Conservation (phyloP, 2,888 invertebrate genomes). For the Hymenopus coronatus region DNA sequence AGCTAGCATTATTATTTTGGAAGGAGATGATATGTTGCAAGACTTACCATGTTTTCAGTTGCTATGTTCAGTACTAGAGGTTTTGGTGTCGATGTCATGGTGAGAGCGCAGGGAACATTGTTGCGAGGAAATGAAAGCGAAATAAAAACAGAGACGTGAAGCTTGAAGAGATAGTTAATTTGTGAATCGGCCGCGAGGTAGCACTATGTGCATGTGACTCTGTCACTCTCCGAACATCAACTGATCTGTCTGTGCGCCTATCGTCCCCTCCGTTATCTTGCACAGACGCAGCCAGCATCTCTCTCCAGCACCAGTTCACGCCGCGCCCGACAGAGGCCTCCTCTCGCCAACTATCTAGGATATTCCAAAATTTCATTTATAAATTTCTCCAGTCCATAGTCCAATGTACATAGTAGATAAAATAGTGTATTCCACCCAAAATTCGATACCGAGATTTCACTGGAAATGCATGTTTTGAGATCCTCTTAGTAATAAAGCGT, state of each 20-base stretch:
- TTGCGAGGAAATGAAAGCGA: background rate
- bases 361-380: no score
- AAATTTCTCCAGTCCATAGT: no score
- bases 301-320: background rate
- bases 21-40: no score
- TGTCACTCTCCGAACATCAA: background rate
- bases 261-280: background rate
- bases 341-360: no score
- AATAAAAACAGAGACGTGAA: background rate
- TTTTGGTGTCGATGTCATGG: background rate
- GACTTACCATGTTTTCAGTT: background rate
- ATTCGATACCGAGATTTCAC: no score
- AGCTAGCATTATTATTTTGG: no score
- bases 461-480: no score
- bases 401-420: no score
- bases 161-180: background rate
- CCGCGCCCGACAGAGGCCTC: background rate
- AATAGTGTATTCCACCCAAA: no score
- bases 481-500: no score
- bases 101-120: background rate
- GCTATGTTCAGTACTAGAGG: background rate
- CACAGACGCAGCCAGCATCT: background rate
- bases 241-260: background rate
- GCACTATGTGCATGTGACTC: no score
- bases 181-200: background rate